Conservation (phyloP, 2,797 vertebrate species). For the Ptychadena robeensis region DNA sequence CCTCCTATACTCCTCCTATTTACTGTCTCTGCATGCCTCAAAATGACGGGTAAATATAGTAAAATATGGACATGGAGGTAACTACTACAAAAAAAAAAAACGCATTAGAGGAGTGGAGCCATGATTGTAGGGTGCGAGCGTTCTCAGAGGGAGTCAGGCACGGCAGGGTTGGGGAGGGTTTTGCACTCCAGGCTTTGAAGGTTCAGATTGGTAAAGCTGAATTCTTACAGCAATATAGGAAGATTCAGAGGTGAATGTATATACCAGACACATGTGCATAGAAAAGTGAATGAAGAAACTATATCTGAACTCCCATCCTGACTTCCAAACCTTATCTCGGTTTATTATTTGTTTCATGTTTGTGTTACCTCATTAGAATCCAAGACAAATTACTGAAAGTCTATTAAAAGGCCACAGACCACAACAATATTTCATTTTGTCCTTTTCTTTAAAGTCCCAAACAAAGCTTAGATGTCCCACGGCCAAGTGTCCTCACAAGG, state of each 20-base stretch:
- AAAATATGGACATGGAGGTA: constrained; percentile 5
- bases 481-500: no score
- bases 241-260: constrained; percentile 18
- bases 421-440: background rate
- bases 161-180: constrained; percentile 27
- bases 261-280: constrained; percentile 30
- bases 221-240: constrained; percentile 32
- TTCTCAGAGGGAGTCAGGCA: constrained; percentile 39
- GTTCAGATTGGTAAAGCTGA: constrained; percentile 17
- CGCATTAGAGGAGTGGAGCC: background rate
- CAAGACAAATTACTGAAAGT: background rate
- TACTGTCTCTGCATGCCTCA: background rate
- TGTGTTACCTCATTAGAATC: background rate
- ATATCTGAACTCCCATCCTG: background rate
- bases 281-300: background rate
- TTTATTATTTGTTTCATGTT: background rate
- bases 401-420: background rate
- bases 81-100: background rate
- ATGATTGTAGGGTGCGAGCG: constrained; percentile 30
- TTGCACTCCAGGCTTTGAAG: constrained; percentile 14
- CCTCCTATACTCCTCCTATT: background rate
- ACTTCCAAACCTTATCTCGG: background rate
- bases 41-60: background rate
- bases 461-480: no score
- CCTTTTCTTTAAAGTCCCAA: no score